Percentiles rank a stretch among this genome's conserved stretches.
phyloP scores from a whole-genome alignment of 2,888 invertebrate species.

The Carcina quercana region DNA sequence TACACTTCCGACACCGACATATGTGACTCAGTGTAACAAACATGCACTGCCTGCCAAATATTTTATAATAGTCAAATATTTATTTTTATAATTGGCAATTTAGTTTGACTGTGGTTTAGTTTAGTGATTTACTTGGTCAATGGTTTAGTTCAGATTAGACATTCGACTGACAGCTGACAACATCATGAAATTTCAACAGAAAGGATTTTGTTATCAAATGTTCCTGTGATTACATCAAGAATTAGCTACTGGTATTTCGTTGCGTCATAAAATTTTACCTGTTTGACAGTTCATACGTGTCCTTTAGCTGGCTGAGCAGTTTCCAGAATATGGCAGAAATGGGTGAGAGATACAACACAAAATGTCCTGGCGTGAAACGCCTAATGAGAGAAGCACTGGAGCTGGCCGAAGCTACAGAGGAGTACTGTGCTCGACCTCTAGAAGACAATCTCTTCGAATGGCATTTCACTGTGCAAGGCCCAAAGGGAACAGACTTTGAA shows the following conservation, averaged over 20 bases:
- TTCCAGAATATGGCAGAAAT: conserved; percentile 48
- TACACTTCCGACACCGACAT: too few relatives aligned
- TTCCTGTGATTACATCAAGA: conserved; percentile 41
- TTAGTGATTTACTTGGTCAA: too few relatives aligned
- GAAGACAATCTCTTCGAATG: conserved; percentile 98
- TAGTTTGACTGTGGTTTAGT: too few relatives aligned
- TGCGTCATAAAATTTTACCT: conserved; percentile 21
- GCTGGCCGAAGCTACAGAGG: conserved; percentile 88
- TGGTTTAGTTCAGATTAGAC: too few relatives aligned
- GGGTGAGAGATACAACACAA: conserved; percentile 65
- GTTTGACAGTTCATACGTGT: conserved; percentile 14
- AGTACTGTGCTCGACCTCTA: conserved; percentile 91
- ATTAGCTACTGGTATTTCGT: conserved; percentile 40
- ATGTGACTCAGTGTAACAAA: too few relatives aligned
- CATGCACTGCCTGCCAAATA: too few relatives aligned
- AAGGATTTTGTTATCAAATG: conserved; percentile 39
- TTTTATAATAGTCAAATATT: too few relatives aligned
- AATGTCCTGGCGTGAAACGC: conserved; percentile 89
- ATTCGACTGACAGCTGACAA: too few relatives aligned
- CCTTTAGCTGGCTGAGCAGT: too few relatives aligned
- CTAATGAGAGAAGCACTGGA: conserved; percentile 94
- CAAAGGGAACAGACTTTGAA: conserved; percentile 90
- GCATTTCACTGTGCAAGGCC: conserved; percentile 97
- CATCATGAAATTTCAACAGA: conserved; percentile 2
- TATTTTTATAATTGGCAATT: too few relatives aligned